Evolutionary conservation across 2,888 invertebrate genomes (phyloP), one percentile per base, ranked within the genome.

Genomic region (Rhagium mordax): DNA sequence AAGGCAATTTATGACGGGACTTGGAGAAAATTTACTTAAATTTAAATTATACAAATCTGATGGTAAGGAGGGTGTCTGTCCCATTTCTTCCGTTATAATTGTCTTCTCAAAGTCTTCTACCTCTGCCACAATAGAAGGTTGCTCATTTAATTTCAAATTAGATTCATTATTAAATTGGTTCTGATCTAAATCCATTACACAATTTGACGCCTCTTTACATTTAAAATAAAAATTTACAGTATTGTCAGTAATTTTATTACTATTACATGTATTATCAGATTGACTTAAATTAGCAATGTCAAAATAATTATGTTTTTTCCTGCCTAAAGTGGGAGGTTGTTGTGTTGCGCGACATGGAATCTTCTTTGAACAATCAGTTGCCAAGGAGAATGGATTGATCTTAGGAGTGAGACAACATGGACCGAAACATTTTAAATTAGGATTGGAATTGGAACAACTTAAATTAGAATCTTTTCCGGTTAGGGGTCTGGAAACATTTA

Each of bases 51-150:
- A 47, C 8, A 74, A 33, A 59, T 77, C 75, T 2, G 73, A 68
- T 7, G 75, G 71, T 16, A 77, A 71, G 0, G 67, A 51, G 29
- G 71, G 67, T 5, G 65, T 16, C 53, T 73, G 73, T 7, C 62
- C 48, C 4, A 79, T 70, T 66, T 81, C 82, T 59, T 82, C 78
- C 59, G 72, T 78, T 16, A 61, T 48, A 16, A 78, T 53, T 59
- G 77, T 78, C 48, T 77, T 76, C 48, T 79, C 76, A 61, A 81
- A 81, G 75, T 80, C 81, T 61, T 81, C 81, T 6, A 79, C 66
- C 59, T 81, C 77, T 8, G 81, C 82, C 27, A 83, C 78, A 20
- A 75, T 73, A n/a, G 80, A 76, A 10, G 82, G 82, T 41, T 80
- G 76, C 8, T 71, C 70, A 24, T 27, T 41, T 18, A 65, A 53